These are phyloP conservation scores for Enteromius radiatus DNA, from an alignment of 2,797 vertebrate species.

Conservation along the genomic window DNA sequence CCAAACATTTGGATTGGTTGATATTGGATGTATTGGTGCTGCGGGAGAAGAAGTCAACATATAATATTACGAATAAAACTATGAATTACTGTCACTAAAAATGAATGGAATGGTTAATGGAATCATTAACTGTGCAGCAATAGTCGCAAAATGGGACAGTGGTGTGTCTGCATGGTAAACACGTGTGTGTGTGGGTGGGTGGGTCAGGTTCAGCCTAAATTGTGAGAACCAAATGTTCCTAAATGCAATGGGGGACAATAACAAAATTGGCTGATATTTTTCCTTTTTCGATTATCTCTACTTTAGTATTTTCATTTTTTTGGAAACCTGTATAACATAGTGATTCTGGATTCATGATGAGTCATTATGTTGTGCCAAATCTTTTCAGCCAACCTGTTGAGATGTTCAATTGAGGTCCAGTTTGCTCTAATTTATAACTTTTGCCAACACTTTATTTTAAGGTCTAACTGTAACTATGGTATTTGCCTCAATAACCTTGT, in stretches of 20 bases:
- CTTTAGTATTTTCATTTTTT: background rate
- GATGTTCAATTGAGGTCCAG: background rate
- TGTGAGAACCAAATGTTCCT: slow-evolving; percentile 1
- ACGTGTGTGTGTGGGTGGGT: background rate
- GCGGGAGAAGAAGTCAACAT: slow-evolving; percentile 26
- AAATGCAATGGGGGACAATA: background rate
- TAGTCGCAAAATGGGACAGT: slow-evolving; percentile 9
- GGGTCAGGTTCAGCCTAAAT: background rate
- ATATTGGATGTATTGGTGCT: slow-evolving; percentile 43
- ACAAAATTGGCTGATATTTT: background rate
- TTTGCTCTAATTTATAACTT: background rate
- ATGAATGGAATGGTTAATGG: slow-evolving; percentile 47
- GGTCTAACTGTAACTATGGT: background rate
- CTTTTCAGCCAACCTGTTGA: background rate
- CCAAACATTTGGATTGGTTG: slow-evolving; percentile 47
- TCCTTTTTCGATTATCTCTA: background rate
- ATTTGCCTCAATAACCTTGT: background rate
- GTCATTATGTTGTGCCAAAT: background rate
- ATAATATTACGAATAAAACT: slow-evolving; percentile 49
- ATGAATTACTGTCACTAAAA: slow-evolving; percentile 55
- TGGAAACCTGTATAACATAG: background rate
- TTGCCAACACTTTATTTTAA: background rate
- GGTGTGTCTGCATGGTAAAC: background rate
- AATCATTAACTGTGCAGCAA: slow-evolving; percentile 44
- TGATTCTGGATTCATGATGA: background rate